These are phyloP conservation scores for Acridotheres tristis DNA, from an alignment of 2,797 vertebrate genomes.

Conservation along the genomic window DNA sequence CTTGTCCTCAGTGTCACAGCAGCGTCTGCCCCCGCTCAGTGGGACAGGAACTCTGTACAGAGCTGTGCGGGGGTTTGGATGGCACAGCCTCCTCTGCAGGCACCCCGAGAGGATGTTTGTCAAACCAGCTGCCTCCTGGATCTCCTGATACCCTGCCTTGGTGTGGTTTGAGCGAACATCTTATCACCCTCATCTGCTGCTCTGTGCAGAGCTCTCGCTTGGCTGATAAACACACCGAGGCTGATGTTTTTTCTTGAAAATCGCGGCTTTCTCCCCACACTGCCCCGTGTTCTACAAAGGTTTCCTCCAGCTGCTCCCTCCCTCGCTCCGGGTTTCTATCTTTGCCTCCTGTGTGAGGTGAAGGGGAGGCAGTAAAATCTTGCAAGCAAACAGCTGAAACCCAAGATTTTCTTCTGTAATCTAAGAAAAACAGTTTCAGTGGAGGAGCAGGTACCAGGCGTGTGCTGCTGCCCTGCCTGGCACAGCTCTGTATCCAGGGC, in stretches of 20 bases:
- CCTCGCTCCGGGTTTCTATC: not conserved
- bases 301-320: slow-evolving; percentile 1
- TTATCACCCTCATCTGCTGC: slow-evolving; percentile 34
- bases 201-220: not conserved
- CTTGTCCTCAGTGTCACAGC: not conserved
- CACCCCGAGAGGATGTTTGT: slow-evolving; percentile 56
- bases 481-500: accelerated
- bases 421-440: not conserved
- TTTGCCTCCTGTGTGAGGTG: not conserved
- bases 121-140: slow-evolving; percentile 22
- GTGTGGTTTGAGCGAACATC: not conserved
- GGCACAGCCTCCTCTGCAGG: not conserved
- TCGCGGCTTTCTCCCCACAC: not conserved
- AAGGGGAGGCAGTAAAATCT: not conserved
- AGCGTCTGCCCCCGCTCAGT: not conserved
- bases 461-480: accelerated
- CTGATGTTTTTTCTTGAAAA: not conserved
- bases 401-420: not conserved
- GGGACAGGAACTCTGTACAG: not conserved
- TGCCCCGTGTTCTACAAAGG: not conserved
- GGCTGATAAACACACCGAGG: not conserved
- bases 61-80: not conserved
- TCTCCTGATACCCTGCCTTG: not conserved
- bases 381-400: not conserved
- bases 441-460: accelerated